phyloP scores from a whole-genome alignment of 1,140 invertebrate species.

The Cyclargus thomasi region DNA sequence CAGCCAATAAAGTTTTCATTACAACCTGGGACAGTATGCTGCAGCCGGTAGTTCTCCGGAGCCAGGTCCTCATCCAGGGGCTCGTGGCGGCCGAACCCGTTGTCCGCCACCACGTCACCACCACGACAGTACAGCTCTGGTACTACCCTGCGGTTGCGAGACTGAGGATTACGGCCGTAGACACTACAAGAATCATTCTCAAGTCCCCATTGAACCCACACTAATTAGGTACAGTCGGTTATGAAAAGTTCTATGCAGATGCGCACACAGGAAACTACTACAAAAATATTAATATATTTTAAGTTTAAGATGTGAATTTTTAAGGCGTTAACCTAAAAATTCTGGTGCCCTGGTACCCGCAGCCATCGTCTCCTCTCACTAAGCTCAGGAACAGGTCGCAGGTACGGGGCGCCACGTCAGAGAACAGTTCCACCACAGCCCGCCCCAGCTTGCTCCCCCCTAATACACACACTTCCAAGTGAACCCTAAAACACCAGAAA shows the following conservation, averaged over 20 bases:
- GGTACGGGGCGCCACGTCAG: slow-evolving; percentile 49
- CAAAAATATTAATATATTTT: no score
- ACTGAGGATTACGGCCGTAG: no score
- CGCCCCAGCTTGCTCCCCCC: slow-evolving; percentile 58
- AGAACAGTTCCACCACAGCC: slow-evolving; percentile 53
- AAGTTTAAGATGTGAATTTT: no score
- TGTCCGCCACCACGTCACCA: slow-evolving; percentile 64
- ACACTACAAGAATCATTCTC: no score
- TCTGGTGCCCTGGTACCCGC: slow-evolving; percentile 54
- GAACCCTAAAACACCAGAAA: slow-evolving; percentile 36
- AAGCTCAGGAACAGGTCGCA: slow-evolving; percentile 54
- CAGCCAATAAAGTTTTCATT: no score
- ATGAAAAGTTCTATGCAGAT: no score
- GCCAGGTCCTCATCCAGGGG: slow-evolving; percentile 32
- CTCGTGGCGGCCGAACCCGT: slow-evolving; percentile 58
- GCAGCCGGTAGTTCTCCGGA: slow-evolving; percentile 50
- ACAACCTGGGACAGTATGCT: slow-evolving; percentile 68
- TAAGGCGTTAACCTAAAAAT: slow-evolving; percentile 47
- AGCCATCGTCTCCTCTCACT: slow-evolving; percentile 49
- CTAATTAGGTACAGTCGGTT: no score
- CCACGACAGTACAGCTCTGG: slow-evolving; percentile 61
- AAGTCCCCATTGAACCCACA: no score
- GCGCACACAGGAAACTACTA: no score
- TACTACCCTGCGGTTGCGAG: slow-evolving; percentile 41
- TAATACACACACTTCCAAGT: slow-evolving; percentile 57